Conservation (phyloP, 92 coral and sea anemone species). For the Virgularia gustaviana region DNA sequence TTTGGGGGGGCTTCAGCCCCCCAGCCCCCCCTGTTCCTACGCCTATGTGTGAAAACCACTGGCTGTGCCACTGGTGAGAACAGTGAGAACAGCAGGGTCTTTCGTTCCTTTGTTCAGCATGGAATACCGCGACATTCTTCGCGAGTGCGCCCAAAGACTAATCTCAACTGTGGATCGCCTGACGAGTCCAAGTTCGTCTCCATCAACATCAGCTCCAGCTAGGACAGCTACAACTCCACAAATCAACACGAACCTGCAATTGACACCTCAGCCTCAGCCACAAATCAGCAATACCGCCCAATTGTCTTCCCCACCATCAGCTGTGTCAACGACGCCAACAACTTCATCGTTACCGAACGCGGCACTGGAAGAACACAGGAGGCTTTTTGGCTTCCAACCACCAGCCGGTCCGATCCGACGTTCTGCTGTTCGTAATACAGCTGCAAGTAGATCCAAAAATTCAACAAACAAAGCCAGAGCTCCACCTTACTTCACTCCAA, state of each 20-base stretch:
- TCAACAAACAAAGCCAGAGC: constrained; percentile 7
- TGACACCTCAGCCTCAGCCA: background rate
- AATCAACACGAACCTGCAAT: background rate
- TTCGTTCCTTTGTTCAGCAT: too few species aligned
- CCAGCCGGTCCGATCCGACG: constrained; percentile 39
- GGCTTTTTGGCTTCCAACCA: constrained; percentile 43
- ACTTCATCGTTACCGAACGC: background rate
- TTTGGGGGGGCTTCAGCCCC: too few species aligned
- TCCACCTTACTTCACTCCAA: constrained; percentile 34
- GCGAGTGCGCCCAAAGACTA: constrained; percentile 35
- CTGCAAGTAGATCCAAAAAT: background rate
- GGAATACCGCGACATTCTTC: constrained; percentile 35
- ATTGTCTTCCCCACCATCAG: background rate
- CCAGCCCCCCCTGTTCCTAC: too few species aligned
- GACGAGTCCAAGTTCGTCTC: background rate
- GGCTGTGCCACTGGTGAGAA: too few species aligned
- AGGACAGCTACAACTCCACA: constrained; percentile 1
- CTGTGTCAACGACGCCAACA: background rate
- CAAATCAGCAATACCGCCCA: background rate
- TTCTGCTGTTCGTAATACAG: constrained; percentile 21
- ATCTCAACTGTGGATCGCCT: constrained; percentile 41
- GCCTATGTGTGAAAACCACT: too few species aligned
- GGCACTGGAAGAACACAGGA: constrained; percentile 36
- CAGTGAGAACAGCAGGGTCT: too few species aligned
- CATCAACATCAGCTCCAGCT: constrained; percentile 3